Base-by-base conservation (phyloP, 2,888 invertebrate species). In the Phyto melanocephala region DNA sequence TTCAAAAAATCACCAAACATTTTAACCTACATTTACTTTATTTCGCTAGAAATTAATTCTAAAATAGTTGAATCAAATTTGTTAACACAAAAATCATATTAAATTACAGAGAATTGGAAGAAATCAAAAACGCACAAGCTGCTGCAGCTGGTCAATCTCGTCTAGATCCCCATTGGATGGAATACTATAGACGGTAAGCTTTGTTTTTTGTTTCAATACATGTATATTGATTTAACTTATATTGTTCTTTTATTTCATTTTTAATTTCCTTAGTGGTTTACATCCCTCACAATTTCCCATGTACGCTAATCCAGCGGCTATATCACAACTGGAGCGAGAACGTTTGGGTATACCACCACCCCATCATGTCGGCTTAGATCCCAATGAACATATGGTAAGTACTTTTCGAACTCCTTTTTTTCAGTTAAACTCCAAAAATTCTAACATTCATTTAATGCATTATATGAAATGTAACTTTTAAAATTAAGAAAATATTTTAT, bases 271-370 rank as follows among this genome's bases (percentile, higher is more conserved):
- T 87, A 93, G 94, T 63, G 93, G 93, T 91, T 92, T 93, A 81
- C 94, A 93, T 80, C 94, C 94, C 22, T 93, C 93, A 35, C 94
- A 93, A 87, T 94, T 94, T 72, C 94, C 93, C 13, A 92, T 95
- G 72, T 95, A 95, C 63, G 93, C 94, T 40, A 94, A 94, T 85
- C 95, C 96, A n/a, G 95, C 95, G 65, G 93, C 94, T 42, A 93
- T 96, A 80, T 95, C 96, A 86, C 96, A 96, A 89, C 92, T 97
- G 88, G 98, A 98, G 90, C 93, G 98, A 80, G 98, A 98, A 91
- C 94, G 98, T 88, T 92, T 97, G 87, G 97, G 97, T 90, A 95
- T 94, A 85, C 95, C 95, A 63, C 94, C 94, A 42, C 93, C 93
- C 58, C 87, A 92, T 91, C 92, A 90, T 86, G 92, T 92, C 35